Conservation (phyloP, 2,113 vertebrate genomes). For the Scartelaos histophorus region DNA sequence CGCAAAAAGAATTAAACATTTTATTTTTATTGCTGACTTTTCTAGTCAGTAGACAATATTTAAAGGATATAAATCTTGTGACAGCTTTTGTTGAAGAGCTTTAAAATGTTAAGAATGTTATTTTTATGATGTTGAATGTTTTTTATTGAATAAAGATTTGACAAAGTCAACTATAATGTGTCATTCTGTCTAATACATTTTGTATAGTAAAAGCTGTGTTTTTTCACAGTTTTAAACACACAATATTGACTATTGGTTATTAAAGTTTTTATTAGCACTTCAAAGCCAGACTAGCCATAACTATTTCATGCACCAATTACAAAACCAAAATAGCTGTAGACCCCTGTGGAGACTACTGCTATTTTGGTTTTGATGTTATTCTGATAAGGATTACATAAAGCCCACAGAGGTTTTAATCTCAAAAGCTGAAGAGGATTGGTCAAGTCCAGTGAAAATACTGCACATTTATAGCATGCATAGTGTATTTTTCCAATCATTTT, state of each 20-base stretch:
- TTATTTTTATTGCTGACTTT: slow-evolving; percentile 10
- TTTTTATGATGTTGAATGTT: slow-evolving; percentile 59
- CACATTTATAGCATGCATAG: slow-evolving; percentile 14
- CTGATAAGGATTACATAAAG: slow-evolving; percentile 39
- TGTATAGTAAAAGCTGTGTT: not conserved
- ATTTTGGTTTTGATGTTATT: not conserved
- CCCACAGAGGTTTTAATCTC: slow-evolving; percentile 31
- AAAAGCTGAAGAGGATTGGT: slow-evolving; percentile 20
- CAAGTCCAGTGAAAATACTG: slow-evolving; percentile 36
- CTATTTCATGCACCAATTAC: not conserved
- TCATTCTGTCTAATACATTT: slow-evolving; percentile 2
- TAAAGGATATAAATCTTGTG: slow-evolving; percentile 4
- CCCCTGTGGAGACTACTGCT: slow-evolving; percentile 13
- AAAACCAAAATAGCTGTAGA: not conserved
- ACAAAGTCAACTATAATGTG: slow-evolving; percentile 15
- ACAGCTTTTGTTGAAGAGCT: slow-evolving; percentile 48
- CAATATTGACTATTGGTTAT: not conserved
- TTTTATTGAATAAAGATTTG: slow-evolving; percentile 53
- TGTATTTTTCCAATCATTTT: too few species aligned
- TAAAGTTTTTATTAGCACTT: not conserved
- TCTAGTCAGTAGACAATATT: slow-evolving; percentile 14
- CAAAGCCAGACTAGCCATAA: not conserved
- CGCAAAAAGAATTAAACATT: not conserved
- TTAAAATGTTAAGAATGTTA: slow-evolving; percentile 50
- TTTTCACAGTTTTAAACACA: not conserved